A percentile compares a stretch with the other conserved stretches of the same genome.
Conservation (phyloP, 2,797 vertebrate species). For the Lagocephalus sceleratus region DNA sequence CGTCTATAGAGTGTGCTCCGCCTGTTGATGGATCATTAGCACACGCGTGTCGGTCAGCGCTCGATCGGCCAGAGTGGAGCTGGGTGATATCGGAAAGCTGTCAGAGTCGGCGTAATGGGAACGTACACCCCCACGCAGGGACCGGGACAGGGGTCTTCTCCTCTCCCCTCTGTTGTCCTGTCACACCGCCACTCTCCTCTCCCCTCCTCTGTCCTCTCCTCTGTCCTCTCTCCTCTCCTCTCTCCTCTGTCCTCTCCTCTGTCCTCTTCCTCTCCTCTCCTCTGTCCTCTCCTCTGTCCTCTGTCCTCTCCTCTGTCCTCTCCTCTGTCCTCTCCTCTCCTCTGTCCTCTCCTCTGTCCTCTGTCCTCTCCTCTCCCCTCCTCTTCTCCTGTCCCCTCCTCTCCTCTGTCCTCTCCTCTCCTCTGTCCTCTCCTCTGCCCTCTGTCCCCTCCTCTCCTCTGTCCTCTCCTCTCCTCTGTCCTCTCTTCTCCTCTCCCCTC, state of each 20-base stretch:
- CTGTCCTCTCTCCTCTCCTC: conserved; percentile 11
- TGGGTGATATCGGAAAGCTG: conserved; percentile 55
- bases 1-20: conserved; percentile 37
- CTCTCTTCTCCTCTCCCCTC: conserved; percentile 14
- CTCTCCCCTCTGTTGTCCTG: no score
- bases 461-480: neutral
- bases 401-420: no score
- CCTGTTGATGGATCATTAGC: conserved; percentile 42
- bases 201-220: neutral
- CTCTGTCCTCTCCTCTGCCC: conserved; percentile 15
- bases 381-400: conserved; percentile 16
- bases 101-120: conserved; percentile 53
- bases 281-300: conserved; percentile 11
- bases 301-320: conserved; percentile 8
- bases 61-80: conserved; percentile 52
- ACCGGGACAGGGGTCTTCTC: conserved; percentile 27
- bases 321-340: neutral
- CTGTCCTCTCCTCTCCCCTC: conserved; percentile 9
- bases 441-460: no score
- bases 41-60: conserved; percentile 38
- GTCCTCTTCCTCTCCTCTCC: neutral
- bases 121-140: conserved; percentile 34
- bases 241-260: no score
- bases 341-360: neutral
- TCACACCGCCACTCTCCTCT: neutral